Conservation (phyloP, 2,797 vertebrate genomes). For the Melanitta fusca region DNA sequence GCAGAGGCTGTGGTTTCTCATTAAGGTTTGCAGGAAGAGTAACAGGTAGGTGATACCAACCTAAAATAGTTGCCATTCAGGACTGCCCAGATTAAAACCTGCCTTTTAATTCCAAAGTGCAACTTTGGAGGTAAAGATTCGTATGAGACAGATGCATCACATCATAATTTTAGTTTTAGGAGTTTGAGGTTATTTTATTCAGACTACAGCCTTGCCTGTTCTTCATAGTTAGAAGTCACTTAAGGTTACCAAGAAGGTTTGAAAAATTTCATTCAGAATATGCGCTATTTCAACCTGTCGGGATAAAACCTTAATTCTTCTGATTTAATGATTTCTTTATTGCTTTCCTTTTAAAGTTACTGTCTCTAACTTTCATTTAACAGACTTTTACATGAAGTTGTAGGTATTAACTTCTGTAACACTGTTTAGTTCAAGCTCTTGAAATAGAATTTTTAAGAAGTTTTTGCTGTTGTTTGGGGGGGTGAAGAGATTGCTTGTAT, state of each 20-base stretch:
- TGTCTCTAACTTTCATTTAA: background rate
- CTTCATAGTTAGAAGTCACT: background rate
- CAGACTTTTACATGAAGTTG: background rate
- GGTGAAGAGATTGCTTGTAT: background rate
- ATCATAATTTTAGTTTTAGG: background rate
- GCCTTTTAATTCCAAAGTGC: background rate
- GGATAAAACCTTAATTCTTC: background rate
- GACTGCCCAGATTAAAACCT: background rate
- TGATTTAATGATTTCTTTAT: background rate
- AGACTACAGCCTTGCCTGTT: background rate
- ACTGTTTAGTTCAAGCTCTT: background rate
- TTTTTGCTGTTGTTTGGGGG: background rate
- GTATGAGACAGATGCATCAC: background rate
- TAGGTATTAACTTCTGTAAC: background rate
- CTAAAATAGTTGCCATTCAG: background rate
- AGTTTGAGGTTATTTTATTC: background rate
- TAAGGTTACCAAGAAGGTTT: background rate
- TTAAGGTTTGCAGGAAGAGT: background rate
- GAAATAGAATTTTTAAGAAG: background rate
- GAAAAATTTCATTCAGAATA: conserved; percentile 18
- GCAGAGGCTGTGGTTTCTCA: background rate
- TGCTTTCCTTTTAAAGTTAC: background rate
- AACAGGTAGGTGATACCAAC: background rate
- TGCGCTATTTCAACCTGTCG: background rate
- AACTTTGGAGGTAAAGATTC: background rate